phyloP scores from a whole-genome alignment of 2,888 invertebrate species.

The Scotopteryx bipunctaria region DNA sequence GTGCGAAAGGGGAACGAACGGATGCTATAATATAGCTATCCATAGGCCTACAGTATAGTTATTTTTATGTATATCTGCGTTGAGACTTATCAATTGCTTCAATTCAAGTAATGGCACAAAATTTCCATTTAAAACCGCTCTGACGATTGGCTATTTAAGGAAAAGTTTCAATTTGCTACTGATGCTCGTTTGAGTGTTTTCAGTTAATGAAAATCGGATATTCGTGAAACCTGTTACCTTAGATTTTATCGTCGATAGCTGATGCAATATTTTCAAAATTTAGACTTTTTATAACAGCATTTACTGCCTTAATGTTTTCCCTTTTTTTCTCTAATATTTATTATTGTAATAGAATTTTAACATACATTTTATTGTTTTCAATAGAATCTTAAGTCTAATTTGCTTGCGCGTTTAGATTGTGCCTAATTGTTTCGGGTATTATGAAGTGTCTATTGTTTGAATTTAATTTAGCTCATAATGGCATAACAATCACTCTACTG shows the following conservation, averaged over 20 bases:
- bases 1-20: constrained; percentile 20
- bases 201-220: constrained; percentile 19
- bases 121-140: constrained; percentile 28
- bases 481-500: neutral
- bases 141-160: constrained; percentile 21
- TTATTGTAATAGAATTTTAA: neutral
- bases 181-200: constrained; percentile 13
- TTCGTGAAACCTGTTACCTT: constrained; percentile 15
- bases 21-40: constrained; percentile 16
- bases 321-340: too few relatives aligned
- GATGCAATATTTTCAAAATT: neutral
- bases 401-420: neutral
- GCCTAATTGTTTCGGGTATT: constrained; percentile 1
- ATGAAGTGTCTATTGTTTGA: constrained; percentile 6
- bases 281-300: neutral
- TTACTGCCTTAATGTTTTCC: too few relatives aligned
- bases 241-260: constrained; percentile 5
- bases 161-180: constrained; percentile 22
- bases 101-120: constrained; percentile 13
- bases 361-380: neutral
- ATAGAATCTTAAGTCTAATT: too few relatives aligned
- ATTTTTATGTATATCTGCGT: constrained; percentile 11
- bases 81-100: constrained; percentile 19
- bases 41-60: constrained; percentile 5
- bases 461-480: constrained; percentile 8